Percentiles rank a stretch among this genome's conserved stretches.
phyloP scores from a whole-genome alignment of 1,140 invertebrate species.

The Drosophila azteca region DNA sequence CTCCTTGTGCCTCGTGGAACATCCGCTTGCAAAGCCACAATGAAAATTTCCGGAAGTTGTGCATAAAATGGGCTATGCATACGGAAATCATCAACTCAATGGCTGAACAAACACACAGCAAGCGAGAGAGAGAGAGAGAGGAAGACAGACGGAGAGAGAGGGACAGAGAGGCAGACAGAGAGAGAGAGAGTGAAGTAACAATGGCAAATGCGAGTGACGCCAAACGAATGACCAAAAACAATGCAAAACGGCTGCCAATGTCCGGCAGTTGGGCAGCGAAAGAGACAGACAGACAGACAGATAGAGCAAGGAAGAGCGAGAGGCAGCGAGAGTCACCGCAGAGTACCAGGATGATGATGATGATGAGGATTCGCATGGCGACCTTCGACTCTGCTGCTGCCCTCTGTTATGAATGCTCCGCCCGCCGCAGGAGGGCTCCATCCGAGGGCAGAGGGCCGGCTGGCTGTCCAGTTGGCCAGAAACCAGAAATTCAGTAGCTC shows the following conservation, averaged over 20 bases:
- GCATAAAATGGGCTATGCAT: conserved; percentile 83
- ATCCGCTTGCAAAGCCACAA: conserved; percentile 79
- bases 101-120: conserved; percentile 69
- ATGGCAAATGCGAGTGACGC: conserved; percentile 67
- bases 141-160: neutral
- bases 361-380: conserved; percentile 39
- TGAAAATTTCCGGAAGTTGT: conserved; percentile 82
- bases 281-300: conserved; percentile 1
- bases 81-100: conserved; percentile 83
- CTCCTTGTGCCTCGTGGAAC: conserved; percentile 15
- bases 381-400: conserved; percentile 36
- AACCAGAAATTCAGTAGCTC: conserved; percentile 54
- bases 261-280: conserved; percentile 39
- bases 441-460: conserved; percentile 7
- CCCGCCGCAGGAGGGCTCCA: conserved; percentile 1
- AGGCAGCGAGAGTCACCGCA: conserved; percentile 7
- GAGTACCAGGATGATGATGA: conserved; percentile 4
- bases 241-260: conserved; percentile 76
- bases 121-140: conserved; percentile 4
- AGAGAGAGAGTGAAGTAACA: conserved; percentile 46
- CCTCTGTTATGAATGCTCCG: conserved; percentile 49
- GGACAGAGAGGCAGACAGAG: neutral
- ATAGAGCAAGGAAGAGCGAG: conserved; percentile 11
- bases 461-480: conserved; percentile 53
- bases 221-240: conserved; percentile 77